phyloP scores from a whole-genome alignment of 2,888 invertebrate genomes.

The Cephus nigrinus region DNA sequence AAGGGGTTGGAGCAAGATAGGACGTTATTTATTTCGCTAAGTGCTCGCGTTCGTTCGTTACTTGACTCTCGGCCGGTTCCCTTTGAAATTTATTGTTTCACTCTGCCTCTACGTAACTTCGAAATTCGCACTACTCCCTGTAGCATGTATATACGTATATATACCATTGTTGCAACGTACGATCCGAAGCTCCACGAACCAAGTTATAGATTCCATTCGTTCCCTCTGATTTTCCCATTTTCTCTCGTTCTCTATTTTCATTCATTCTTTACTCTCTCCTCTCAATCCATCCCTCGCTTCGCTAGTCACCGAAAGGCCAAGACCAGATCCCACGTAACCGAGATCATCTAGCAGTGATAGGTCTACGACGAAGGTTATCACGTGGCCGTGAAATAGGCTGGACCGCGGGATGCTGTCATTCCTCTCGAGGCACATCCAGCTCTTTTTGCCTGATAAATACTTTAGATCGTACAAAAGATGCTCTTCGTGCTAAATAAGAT shows the following conservation, averaged over 20 bases:
- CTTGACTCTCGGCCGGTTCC: constrained; percentile 44
- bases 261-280: neutral
- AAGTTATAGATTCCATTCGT: neutral
- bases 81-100: constrained; percentile 41
- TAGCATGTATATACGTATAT: neutral
- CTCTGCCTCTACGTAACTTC: constrained; percentile 37
- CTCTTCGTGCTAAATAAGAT: neutral
- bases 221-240: neutral
- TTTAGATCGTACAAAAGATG: neutral
- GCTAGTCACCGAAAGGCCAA: neutral
- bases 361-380: neutral
- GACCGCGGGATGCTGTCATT: neutral
- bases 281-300: neutral
- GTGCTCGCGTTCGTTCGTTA: constrained; percentile 57
- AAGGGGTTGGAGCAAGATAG: neutral
- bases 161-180: neutral
- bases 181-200: neutral
- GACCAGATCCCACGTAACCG: neutral
- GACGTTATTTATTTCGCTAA: constrained; percentile 61
- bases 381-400: neutral
- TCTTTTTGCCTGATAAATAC: neutral
- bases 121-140: constrained; percentile 24
- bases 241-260: neutral
- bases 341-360: neutral
- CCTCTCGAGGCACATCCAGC: neutral